phyloP scores from a whole-genome alignment of 1,140 invertebrate species.

The Ceratosolen solmsi region DNA sequence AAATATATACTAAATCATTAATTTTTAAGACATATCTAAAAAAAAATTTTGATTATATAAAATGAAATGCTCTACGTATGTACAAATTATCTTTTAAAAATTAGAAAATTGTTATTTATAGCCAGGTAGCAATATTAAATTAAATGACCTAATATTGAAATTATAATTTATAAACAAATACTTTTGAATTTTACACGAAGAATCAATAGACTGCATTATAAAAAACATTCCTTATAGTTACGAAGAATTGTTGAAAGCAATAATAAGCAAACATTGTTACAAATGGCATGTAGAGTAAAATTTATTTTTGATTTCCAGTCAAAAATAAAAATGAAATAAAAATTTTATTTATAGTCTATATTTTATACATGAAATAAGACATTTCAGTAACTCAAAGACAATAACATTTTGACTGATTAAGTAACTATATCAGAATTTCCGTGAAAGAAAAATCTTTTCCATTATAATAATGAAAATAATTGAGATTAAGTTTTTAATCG shows the following conservation, averaged over 20 bases:
- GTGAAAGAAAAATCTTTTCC: neutral
- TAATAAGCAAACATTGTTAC: neutral
- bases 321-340: conserved; percentile 15
- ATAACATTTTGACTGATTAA: conserved; percentile 50
- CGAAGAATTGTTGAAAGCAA: conserved; percentile 13
- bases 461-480: neutral
- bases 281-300: neutral
- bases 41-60: neutral
- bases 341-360: neutral
- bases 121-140: too few relatives aligned
- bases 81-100: neutral
- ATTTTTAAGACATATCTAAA: conserved; percentile 9
- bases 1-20: neutral
- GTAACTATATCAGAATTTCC: neutral
- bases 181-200: neutral
- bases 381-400: conserved; percentile 47
- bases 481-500: neutral
- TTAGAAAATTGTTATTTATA: too few relatives aligned
- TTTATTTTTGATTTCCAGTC: neutral
- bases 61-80: neutral
- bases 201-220: conserved; percentile 34
- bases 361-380: neutral
- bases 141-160: neutral
- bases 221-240: conserved; percentile 15
- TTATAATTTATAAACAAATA: neutral